These are phyloP conservation scores for Agapostemon virescens DNA, from an alignment of 2,888 invertebrate species.

Conservation along the genomic window DNA sequence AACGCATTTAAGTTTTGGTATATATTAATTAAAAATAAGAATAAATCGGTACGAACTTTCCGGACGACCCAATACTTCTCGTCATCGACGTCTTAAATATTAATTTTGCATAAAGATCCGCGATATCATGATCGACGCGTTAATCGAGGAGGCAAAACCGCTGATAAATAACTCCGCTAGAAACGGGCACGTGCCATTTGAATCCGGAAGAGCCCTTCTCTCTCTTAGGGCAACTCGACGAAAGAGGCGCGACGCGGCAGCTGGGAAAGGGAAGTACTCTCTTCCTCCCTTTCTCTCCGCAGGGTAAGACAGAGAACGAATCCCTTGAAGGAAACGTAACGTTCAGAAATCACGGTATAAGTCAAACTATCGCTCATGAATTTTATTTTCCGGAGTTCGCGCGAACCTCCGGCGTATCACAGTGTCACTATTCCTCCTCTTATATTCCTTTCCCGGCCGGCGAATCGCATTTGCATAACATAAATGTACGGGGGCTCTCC, in stretches of 20 bases:
- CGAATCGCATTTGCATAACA: constrained; percentile 65
- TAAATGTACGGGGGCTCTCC: constrained; percentile 60
- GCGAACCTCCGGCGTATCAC: not conserved
- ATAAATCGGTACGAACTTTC: too few relatives aligned
- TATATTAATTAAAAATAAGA: too few relatives aligned
- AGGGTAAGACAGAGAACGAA: not conserved
- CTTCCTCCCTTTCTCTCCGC: too few relatives aligned
- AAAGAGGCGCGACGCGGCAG: constrained; percentile 7
- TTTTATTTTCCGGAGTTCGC: constrained; percentile 48
- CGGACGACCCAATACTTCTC: too few relatives aligned
- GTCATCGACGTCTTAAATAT: too few relatives aligned
- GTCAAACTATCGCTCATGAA: constrained; percentile 55
- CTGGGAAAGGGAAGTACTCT: not conserved
- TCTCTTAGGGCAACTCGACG: constrained; percentile 6
- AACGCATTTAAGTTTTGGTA: too few relatives aligned
- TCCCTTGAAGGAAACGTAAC: constrained; percentile 34
- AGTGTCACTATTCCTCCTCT: constrained; percentile 41
- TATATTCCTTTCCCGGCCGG: constrained; percentile 36
- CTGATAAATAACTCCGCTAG: not conserved
- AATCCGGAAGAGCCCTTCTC: constrained; percentile 8
- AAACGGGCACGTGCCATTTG: not conserved
- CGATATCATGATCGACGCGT: too few relatives aligned
- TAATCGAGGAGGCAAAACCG: not conserved
- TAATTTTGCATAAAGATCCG: too few relatives aligned
- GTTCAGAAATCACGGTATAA: constrained; percentile 41